Evolutionary conservation across 2,113 vertebrate genomes (phyloP).

Genomic region (Engraulis encrasicolus): DNA sequence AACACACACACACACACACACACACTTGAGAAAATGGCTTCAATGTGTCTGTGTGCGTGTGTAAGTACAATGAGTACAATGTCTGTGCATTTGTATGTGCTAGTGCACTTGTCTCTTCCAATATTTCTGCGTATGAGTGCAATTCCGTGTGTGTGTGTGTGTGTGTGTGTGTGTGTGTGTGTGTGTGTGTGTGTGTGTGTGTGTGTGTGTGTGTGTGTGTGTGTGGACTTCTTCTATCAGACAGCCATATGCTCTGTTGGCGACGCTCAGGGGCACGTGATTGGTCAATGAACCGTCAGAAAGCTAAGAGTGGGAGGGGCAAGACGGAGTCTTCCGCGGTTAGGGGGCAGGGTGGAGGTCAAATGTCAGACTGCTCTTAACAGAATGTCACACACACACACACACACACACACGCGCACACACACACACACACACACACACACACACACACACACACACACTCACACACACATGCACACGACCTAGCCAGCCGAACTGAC

Average conservation of each 20-base stretch:
- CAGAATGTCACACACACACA: not conserved
- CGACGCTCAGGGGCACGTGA: not conserved
- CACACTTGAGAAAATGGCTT: not conserved
- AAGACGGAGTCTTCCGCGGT: not conserved
- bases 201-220: not conserved
- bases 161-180: not conserved
- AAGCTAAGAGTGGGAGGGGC: not conserved
- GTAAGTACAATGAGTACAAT: not conserved
- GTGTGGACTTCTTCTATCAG: not conserved
- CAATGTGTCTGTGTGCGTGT: not conserved
- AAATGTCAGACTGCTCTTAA: not conserved
- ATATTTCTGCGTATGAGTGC: constrained; percentile 17
- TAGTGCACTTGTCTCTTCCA: not conserved
- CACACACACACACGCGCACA: constrained; percentile 1
- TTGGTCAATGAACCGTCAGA: not conserved
- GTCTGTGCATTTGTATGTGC: not conserved
- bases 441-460: constrained; percentile 12
- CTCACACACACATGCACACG: not conserved
- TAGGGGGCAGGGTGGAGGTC: not conserved
- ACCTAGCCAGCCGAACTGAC: not conserved
- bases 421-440: not conserved
- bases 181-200: not conserved
- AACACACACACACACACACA: no score
- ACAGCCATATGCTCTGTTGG: not conserved
- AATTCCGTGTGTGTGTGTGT: constrained; percentile 5